Percentiles rank a stretch among this genome's conserved stretches.
These are phyloP conservation scores for Esox lucius DNA, from an alignment of 2,797 vertebrate species.

Conservation along the genomic window DNA sequence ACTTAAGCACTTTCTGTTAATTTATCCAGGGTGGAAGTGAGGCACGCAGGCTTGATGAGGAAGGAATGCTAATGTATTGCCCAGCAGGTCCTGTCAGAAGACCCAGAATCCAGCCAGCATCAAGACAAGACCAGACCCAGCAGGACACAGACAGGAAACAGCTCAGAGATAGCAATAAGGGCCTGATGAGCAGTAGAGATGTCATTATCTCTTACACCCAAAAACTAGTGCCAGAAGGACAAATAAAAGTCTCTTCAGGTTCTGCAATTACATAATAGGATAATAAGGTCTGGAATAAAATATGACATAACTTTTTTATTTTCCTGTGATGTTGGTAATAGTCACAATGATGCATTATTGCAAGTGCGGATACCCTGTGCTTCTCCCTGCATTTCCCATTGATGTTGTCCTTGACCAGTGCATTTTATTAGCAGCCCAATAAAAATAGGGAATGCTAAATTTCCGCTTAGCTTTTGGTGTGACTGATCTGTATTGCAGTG, in stretches of 20 bases:
- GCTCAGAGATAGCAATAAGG: constrained; percentile 33
- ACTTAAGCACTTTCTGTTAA: constrained; percentile 21
- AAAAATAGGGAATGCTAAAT: neutral
- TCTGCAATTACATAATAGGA: constrained; percentile 23
- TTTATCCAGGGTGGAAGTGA: constrained; percentile 26
- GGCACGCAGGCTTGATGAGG: constrained; percentile 48
- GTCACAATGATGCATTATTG: neutral
- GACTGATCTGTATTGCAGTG: neutral
- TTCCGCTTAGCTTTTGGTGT: constrained; percentile 8
- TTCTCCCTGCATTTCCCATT: neutral
- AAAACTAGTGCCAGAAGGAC: constrained; percentile 4
- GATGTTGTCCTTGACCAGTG: neutral
- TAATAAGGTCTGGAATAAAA: constrained; percentile 18
- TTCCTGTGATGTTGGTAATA: neutral
- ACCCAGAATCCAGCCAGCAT: constrained; percentile 16
- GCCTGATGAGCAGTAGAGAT: constrained; percentile 39
- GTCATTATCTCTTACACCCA: constrained; percentile 32
- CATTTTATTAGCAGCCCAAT: constrained; percentile 1
- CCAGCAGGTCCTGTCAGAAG: constrained; percentile 50
- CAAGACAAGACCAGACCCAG: constrained; percentile 37
- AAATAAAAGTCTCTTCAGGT: neutral
- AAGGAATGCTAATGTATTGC: constrained; percentile 41
- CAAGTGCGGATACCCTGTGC: neutral
- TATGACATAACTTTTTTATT: neutral
- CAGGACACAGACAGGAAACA: constrained; percentile 46